Base-by-base conservation (phyloP, 2,888 invertebrate genomes). In the Artemia sp. region DNA sequence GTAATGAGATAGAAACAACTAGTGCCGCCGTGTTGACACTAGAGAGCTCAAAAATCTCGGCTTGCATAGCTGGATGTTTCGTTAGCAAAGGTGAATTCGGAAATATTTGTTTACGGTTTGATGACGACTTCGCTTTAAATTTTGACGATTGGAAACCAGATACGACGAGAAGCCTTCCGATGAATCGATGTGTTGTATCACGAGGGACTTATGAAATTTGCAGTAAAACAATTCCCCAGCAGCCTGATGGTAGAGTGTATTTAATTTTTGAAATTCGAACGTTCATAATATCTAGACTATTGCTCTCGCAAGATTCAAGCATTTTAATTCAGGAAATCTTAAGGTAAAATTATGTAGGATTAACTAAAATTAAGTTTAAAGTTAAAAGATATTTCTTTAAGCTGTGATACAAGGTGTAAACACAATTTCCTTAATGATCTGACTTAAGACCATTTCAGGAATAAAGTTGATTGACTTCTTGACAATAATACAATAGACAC, bases 171-270 rank as follows among this genome's bases (percentile, higher is more conserved):
- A 82, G 84, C 12, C 84, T 84, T 71, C 86, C 88, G 70, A 88
- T 90, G 86, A 93, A 93, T 78, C 83, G 92, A 66, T 96, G 97
- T 80, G 90, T 92, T 70, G 98, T 98, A n/a, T 96, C 95, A 11
- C 94, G 95, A 79, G 98, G 98, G 14, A 96, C 96, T 1, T 98
- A 96, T 77, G 95, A 97, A 81, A 92, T 98, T 7, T 94, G 93
- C 80, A 92, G 92, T 73, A 82, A 92, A 72, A 96, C 96, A 0
- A 87, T 90, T 69, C 90, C 92, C 10, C 88, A 90, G 52, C 90
- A 90, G 77, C 88, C 86, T 74, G 83, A 83, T 71, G 83, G 81
- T 73, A 89, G 89, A 88, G 3, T 38, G 38, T 38, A 38, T 38
- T 38, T 76, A 75, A 74, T 70, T 71, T 14, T 58, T 52, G 69